A percentile compares a stretch with the other conserved stretches of the same genome.
Conservation (phyloP, 2,797 vertebrate species). For the Platyrinchus mystaceus region DNA sequence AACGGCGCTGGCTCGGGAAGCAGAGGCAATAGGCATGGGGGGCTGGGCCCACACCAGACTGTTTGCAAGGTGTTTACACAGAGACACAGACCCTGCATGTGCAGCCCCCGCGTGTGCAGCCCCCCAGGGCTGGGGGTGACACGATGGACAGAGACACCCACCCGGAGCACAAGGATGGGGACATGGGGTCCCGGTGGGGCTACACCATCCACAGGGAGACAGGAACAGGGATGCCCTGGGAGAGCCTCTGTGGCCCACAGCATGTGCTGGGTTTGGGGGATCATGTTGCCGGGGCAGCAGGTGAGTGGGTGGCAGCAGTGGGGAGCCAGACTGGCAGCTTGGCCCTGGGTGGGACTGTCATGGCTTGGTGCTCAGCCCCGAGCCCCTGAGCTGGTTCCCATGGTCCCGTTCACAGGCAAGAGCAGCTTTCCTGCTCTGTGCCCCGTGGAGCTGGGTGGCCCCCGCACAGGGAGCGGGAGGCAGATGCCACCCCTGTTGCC, state of each 20-base stretch:
- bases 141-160: accelerated
- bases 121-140: accelerated
- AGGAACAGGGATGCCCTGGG: neutral
- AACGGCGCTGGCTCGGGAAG: neutral
- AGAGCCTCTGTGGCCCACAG: accelerated
- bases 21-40: accelerated
- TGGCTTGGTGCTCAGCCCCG: neutral
- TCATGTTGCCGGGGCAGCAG: accelerated
- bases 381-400: neutral
- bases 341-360: neutral
- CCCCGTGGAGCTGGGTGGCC: neutral
- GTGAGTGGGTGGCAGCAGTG: accelerated
- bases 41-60: accelerated
- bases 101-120: neutral
- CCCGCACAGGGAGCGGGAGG: neutral
- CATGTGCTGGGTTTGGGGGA: accelerated
- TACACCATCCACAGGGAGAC: accelerated
- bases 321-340: neutral
- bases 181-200: accelerated
- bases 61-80: neutral
- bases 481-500: neutral
- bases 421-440: neutral
- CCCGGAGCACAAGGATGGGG: accelerated
- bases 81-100: accelerated
- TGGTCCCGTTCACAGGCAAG: accelerated